These are phyloP conservation scores for Phalera bucephala DNA, from an alignment of 2,888 invertebrate species.

Conservation along the genomic window DNA sequence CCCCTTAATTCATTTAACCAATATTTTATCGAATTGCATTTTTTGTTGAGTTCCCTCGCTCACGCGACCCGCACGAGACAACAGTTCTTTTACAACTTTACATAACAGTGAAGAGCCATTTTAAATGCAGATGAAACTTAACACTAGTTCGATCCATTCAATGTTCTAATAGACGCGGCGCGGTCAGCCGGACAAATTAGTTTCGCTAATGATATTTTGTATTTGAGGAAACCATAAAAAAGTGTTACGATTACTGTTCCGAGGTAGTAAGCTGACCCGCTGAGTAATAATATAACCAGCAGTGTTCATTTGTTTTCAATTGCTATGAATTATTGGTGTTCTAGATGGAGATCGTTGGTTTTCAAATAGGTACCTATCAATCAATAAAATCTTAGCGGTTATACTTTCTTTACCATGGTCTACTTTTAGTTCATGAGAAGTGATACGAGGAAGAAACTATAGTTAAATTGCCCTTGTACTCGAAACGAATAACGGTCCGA, in stretches of 20 bases:
- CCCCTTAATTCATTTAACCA: background rate
- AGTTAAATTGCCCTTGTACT: no score
- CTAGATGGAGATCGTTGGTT: slow-evolving; percentile 12
- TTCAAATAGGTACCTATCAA: no score
- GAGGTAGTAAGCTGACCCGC: slow-evolving; percentile 20
- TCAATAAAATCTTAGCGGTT: no score
- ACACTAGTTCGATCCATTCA: slow-evolving; percentile 15
- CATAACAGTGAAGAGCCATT: slow-evolving; percentile 18
- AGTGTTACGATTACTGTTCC: slow-evolving; percentile 19
- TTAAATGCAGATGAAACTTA: slow-evolving; percentile 6
- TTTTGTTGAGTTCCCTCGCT: slow-evolving; percentile 17
- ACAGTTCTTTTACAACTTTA: slow-evolving; percentile 13
- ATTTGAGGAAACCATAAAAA: slow-evolving; percentile 25
- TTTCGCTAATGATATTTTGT: slow-evolving; percentile 25
- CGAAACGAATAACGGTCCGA: no score
- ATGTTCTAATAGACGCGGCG: slow-evolving; percentile 12
- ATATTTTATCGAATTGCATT: slow-evolving; percentile 10
- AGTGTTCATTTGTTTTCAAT: slow-evolving; percentile 22
- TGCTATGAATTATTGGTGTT: slow-evolving; percentile 8
- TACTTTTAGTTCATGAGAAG: no score
- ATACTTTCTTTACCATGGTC: no score
- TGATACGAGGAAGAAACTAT: no score
- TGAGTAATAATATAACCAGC: slow-evolving; percentile 8
- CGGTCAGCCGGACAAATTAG: slow-evolving; percentile 19
- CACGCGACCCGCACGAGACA: slow-evolving; percentile 19